Evolutionary conservation across 2,888 invertebrate species (phyloP).

Genomic region (Morinoia aosen): DNA sequence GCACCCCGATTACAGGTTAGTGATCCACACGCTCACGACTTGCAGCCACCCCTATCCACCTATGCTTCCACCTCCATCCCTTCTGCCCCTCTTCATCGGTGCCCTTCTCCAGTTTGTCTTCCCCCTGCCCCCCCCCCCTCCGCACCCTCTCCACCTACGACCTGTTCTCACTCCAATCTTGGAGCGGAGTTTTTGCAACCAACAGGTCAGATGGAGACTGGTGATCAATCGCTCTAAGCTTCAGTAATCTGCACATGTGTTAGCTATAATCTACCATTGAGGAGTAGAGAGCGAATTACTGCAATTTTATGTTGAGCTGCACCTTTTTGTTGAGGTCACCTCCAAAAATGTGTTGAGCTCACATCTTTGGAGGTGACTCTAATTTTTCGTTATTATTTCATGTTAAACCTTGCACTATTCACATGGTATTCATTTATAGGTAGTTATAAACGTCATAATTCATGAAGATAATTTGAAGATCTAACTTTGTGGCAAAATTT

Average conservation of each 20-base stretch:
- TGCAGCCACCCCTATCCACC: neutral
- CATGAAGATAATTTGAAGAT: too few relatives aligned
- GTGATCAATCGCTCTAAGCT: neutral
- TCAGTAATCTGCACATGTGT: neutral
- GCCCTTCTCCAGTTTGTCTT: neutral
- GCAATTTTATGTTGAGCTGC: too few relatives aligned
- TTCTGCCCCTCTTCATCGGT: neutral
- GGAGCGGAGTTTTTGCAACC: neutral
- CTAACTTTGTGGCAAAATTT: too few relatives aligned
- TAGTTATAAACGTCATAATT: too few relatives aligned
- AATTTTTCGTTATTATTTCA: too few relatives aligned
- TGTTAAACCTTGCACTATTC: too few relatives aligned
- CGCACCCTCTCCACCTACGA: neutral
- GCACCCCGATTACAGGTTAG: slow-evolving; percentile 46
- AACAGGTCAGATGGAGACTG: neutral
- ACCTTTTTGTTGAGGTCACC: too few relatives aligned
- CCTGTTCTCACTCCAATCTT: neutral
- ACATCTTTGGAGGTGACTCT: too few relatives aligned
- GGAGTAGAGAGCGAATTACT: neutral
- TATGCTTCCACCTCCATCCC: neutral
- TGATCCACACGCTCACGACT: slow-evolving; percentile 51
- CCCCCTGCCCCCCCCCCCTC: neutral
- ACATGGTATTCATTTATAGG: too few relatives aligned
- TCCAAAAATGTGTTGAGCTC: too few relatives aligned
- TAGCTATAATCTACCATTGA: neutral